Conservation (phyloP, 2,888 invertebrate genomes). For the Drosophila prolongata region DNA sequence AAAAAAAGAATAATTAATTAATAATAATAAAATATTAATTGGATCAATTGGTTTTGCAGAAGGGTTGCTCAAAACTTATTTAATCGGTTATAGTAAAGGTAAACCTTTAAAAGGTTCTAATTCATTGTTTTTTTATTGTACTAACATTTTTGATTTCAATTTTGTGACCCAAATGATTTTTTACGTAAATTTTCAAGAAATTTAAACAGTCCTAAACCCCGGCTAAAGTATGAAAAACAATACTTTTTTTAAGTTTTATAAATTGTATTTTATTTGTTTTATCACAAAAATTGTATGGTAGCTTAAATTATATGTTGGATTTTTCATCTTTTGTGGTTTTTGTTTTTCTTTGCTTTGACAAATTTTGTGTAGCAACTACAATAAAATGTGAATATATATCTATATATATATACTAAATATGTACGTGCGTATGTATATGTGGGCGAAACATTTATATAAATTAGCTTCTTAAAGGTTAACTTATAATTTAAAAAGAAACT, state of each 20-base stretch:
- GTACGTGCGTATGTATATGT: conserved; percentile 19
- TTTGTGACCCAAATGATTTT: too few relatives aligned
- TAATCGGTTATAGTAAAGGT: too few relatives aligned
- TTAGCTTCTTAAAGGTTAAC: conserved; percentile 18
- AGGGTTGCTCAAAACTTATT: too few relatives aligned
- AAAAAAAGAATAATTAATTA: too few relatives aligned
- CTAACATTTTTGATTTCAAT: too few relatives aligned
- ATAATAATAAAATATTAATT: too few relatives aligned
- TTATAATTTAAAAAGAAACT: conserved; percentile 25
- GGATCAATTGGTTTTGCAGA: too few relatives aligned
- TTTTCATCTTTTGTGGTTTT: conserved; percentile 30
- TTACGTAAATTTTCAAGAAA: too few relatives aligned
- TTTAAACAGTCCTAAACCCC: too few relatives aligned
- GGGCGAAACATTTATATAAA: conserved; percentile 33
- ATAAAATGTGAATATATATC: conserved; percentile 19
- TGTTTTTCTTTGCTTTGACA: conserved; percentile 47
- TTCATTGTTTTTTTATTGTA: too few relatives aligned
- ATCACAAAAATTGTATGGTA: conserved; percentile 78
- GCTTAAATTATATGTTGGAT: conserved; percentile 60
- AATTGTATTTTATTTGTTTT: conserved; percentile 71
- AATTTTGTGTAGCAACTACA: conserved; percentile 34
- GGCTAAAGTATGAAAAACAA: background rate
- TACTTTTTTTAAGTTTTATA: conserved; percentile 38
- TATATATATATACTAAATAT: conserved; percentile 19
- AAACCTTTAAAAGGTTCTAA: too few relatives aligned